phyloP scores from a whole-genome alignment of 2,888 invertebrate genomes.

The Zygothrica quintamaculata region DNA sequence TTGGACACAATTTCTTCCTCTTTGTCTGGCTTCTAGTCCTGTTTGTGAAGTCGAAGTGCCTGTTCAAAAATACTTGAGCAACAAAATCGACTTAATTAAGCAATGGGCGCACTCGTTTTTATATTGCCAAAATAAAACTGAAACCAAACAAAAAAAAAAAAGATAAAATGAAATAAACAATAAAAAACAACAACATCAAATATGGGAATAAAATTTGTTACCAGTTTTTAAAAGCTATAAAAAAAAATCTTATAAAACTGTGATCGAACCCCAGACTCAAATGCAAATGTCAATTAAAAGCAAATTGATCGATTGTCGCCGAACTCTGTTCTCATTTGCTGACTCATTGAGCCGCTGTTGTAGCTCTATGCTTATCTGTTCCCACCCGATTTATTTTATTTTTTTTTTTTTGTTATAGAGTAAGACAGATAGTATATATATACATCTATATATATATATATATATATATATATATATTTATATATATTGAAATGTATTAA shows the following conservation, averaged over 20 bases:
- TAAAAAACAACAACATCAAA: conserved; percentile 28
- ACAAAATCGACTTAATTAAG: conserved; percentile 68
- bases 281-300: conserved; percentile 72
- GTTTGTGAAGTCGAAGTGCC: conserved; percentile 52
- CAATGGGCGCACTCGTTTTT: conserved; percentile 56
- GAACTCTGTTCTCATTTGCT: conserved; percentile 48
- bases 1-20: too few species aligned
- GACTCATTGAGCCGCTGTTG: conserved; percentile 44
- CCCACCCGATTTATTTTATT: conserved; percentile 8
- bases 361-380: conserved; percentile 50
- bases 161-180: conserved; percentile 22
- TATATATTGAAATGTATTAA: conserved; percentile 53
- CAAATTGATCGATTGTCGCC: conserved; percentile 66
- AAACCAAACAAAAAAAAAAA: conserved; percentile 33
- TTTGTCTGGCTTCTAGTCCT: conserved; percentile 41
- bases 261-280: conserved; percentile 63
- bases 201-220: conserved; percentile 29
- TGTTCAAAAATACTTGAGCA: conserved; percentile 30
- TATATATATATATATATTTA: conserved; percentile 20
- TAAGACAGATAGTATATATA: background rate
- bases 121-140: conserved; percentile 37
- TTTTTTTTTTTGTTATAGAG: too few species aligned
- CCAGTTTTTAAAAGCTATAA: conserved; percentile 22
- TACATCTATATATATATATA: background rate
- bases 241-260: conserved; percentile 39